Evolutionary conservation across 2,797 vertebrate genomes (phyloP).

Genomic region (Australoheros facetus): DNA sequence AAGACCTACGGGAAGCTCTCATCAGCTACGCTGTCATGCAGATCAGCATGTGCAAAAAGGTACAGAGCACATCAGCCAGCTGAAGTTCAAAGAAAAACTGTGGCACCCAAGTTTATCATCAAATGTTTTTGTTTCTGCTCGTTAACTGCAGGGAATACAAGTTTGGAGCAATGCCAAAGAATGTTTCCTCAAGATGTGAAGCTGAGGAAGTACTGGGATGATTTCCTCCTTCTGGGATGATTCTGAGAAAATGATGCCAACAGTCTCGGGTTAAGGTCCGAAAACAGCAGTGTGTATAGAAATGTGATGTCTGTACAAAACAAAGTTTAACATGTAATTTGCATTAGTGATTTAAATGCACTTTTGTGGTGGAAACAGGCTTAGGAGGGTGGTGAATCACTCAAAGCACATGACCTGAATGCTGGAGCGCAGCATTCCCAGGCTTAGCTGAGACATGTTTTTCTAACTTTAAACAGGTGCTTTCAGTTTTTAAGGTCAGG

Average conservation of each 20-base stretch:
- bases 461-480: background rate
- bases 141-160: constrained; percentile 86
- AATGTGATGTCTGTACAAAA: background rate
- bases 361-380: background rate
- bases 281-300: background rate
- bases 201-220: background rate
- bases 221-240: background rate
- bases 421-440: background rate
- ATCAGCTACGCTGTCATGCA: constrained; percentile 96
- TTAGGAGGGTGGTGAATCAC: background rate
- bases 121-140: constrained; percentile 1
- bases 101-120: rapidly evolving
- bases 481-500: background rate
- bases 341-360: too few species aligned
- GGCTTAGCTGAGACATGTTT: background rate
- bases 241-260: background rate
- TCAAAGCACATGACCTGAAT: background rate
- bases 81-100: background rate
- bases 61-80: constrained; percentile 40
- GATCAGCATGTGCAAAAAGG: constrained; percentile 98
- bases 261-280: background rate
- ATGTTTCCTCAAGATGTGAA: constrained; percentile 93
- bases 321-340: too few species aligned
- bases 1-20: constrained; percentile 91
- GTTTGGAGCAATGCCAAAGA: constrained; percentile 94